Evolutionary conservation across 2,113 vertebrate genomes (phyloP).

Genomic region (Pagrus major): DNA sequence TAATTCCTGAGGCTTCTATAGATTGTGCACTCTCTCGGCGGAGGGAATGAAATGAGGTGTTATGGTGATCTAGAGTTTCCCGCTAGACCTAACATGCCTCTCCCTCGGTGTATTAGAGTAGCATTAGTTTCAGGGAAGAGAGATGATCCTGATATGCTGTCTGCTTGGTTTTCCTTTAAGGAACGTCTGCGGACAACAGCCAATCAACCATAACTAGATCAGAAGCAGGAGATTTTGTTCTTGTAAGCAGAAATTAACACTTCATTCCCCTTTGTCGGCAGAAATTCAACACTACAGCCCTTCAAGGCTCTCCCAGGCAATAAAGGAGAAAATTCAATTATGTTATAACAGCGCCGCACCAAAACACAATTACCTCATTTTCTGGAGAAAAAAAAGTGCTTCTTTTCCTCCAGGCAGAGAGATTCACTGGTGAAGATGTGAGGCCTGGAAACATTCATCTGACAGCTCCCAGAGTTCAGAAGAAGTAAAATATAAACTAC

Average conservation of each 20-base stretch:
- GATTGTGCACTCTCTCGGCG: slow-evolving; percentile 74
- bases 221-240: slow-evolving; percentile 83
- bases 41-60: slow-evolving; percentile 76
- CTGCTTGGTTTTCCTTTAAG: slow-evolving; percentile 82
- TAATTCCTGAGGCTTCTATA: slow-evolving; percentile 80
- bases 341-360: slow-evolving; percentile 64
- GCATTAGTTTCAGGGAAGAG: slow-evolving; percentile 83
- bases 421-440: slow-evolving; percentile 47
- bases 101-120: slow-evolving; percentile 78
- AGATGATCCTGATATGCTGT: slow-evolving; percentile 70
- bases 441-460: slow-evolving; percentile 31
- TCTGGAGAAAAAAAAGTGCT: slow-evolving; percentile 54
- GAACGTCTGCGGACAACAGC: slow-evolving; percentile 79
- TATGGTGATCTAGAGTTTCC: slow-evolving; percentile 84
- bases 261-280: slow-evolving; percentile 88
- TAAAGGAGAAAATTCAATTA: slow-evolving; percentile 81
- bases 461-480: slow-evolving; percentile 26
- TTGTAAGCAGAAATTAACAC: slow-evolving; percentile 90
- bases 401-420: slow-evolving; percentile 55
- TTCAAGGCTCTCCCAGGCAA: slow-evolving; percentile 75
- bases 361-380: slow-evolving; percentile 78
- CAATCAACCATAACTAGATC: slow-evolving; percentile 86
- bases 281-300: slow-evolving; percentile 84
- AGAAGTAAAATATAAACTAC: slow-evolving; percentile 32
- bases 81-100: slow-evolving; percentile 70